These are phyloP conservation scores for Progne subis DNA, from an alignment of 2,113 vertebrate genomes.

Conservation along the genomic window DNA sequence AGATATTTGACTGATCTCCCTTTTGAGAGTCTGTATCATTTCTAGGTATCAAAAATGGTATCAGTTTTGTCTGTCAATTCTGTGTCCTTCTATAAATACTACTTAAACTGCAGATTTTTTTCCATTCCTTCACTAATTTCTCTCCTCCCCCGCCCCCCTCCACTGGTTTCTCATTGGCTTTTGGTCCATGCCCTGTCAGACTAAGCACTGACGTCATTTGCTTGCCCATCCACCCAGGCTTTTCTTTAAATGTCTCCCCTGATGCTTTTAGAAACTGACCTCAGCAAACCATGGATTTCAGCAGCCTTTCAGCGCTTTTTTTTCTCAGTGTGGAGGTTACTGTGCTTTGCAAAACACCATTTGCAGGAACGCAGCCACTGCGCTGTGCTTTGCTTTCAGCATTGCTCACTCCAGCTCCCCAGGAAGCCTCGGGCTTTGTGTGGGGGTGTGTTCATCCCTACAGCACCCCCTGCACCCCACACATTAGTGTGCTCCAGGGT, in stretches of 20 bases:
- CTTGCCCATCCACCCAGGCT: neutral
- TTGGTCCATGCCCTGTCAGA: neutral
- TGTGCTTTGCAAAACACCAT: accelerated
- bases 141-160: neutral
- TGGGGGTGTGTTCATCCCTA: accelerated
- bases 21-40: neutral
- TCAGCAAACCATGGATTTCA: neutral
- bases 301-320: neutral
- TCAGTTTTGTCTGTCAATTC: neutral
- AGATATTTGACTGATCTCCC: neutral
- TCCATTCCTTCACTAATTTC: neutral
- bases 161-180: neutral
- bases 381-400: accelerated
- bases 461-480: neutral
- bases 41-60: accelerated
- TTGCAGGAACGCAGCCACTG: accelerated
- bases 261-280: neutral
- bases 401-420: neutral
- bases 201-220: neutral
- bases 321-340: neutral
- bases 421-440: neutral
- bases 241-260: neutral
- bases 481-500: neutral
- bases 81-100: neutral
- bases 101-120: neutral